phyloP scores from a whole-genome alignment of 2,797 vertebrate species.

The Mormyrops boulengeri region DNA sequence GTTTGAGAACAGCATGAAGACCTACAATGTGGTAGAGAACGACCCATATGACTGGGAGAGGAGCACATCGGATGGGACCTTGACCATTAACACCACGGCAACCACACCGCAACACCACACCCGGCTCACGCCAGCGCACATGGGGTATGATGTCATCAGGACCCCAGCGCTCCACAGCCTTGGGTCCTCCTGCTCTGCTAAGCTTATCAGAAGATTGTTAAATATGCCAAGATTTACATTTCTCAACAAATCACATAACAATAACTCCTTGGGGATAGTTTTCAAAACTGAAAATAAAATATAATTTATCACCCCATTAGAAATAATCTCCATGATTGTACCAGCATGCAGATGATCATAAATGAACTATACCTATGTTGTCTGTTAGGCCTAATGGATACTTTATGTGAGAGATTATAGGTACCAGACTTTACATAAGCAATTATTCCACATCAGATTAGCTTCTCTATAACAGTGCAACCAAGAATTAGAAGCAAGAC shows the following conservation, averaged over 20 bases:
- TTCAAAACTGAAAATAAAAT: neutral
- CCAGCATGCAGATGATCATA: neutral
- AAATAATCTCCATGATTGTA: neutral
- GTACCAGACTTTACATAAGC: neutral
- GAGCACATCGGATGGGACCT: conserved; percentile 75
- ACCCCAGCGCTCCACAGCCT: neutral
- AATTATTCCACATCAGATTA: conserved; percentile 2
- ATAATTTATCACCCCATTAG: neutral
- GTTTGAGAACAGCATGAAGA: conserved; percentile 96
- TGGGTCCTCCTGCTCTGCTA: neutral
- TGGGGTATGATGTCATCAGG: conserved; percentile 68
- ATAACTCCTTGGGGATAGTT: neutral
- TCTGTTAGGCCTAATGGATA: neutral
- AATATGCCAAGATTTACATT: neutral
- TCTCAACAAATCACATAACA: neutral
- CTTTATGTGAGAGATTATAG: neutral
- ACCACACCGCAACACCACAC: conserved; percentile 91
- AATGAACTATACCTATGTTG: neutral
- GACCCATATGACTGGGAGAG: conserved; percentile 98
- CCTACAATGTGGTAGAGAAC: conserved; percentile 85
- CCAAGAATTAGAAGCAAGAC: neutral
- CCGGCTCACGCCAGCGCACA: conserved; percentile 85
- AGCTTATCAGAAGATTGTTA: neutral
- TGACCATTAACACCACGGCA: conserved; percentile 77
- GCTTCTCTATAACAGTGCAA: neutral